Percentiles rank a stretch among this genome's conserved stretches.
Evolutionary conservation across 2,797 vertebrate genomes (phyloP).

Genomic region (Poeciliopsis infans): DNA sequence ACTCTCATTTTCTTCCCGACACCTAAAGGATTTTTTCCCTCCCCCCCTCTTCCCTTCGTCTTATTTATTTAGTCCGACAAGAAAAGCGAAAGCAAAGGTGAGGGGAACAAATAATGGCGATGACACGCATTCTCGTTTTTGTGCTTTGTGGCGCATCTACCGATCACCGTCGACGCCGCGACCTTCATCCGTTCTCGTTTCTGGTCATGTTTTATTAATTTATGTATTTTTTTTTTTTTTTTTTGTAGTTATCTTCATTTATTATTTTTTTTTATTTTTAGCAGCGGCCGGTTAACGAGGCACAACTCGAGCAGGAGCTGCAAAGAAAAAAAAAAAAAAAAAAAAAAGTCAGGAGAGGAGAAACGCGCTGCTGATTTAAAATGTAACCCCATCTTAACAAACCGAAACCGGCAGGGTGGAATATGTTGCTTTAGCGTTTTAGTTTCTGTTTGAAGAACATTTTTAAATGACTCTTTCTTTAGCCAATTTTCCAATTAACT

Average conservation of each 20-base stretch:
- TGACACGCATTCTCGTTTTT: constrained; percentile 8
- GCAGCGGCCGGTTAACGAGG: constrained; percentile 85
- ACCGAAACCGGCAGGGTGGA: background rate
- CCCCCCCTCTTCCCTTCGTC: constrained; percentile 13
- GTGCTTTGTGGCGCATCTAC: constrained; percentile 81
- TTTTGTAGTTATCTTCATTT: background rate
- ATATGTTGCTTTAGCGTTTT: background rate
- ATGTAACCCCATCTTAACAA: background rate
- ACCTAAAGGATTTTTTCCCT: constrained; percentile 80
- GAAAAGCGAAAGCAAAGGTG: constrained; percentile 66
- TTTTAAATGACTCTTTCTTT: background rate
- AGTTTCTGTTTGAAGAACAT: background rate
- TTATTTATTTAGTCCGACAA: constrained; percentile 68
- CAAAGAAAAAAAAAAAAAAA: no score
- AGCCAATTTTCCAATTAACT: background rate
- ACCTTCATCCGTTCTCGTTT: constrained; percentile 42
- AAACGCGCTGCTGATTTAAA: background rate
- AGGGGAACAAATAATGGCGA: constrained; percentile 46
- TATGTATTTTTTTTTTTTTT: background rate
- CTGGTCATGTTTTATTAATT: background rate
- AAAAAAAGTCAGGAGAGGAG: no score
- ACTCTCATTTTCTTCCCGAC: constrained; percentile 91
- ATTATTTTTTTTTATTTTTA: constrained; percentile 46
- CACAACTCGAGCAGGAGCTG: background rate
- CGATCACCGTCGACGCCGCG: constrained; percentile 84